Conservation (phyloP, 2,113 vertebrate species). For the Trematomus loennbergii region DNA sequence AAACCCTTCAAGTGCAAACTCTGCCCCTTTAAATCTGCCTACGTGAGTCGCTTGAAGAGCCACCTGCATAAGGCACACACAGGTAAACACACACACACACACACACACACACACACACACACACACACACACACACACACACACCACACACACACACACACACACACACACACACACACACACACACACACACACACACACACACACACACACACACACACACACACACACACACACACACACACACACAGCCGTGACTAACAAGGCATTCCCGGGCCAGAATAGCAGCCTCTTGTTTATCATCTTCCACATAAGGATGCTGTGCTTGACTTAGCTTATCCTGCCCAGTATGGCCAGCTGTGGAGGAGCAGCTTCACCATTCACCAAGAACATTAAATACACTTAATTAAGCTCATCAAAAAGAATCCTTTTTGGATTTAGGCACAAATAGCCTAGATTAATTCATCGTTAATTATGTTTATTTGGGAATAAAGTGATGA, state of each 20-base stretch:
- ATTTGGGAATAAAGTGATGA: not conserved
- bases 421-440: slow-evolving; percentile 3
- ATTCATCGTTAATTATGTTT: slow-evolving; percentile 10
- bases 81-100: slow-evolving; percentile 82
- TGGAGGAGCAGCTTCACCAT: slow-evolving; percentile 14
- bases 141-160: not conserved
- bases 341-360: slow-evolving; percentile 25
- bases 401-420: slow-evolving; percentile 27
- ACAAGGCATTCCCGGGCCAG: slow-evolving; percentile 21
- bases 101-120: not conserved
- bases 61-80: slow-evolving; percentile 96
- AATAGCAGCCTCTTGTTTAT: slow-evolving; percentile 39
- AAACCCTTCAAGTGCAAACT: slow-evolving; percentile 99
- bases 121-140: not conserved
- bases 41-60: slow-evolving; percentile 96
- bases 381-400: slow-evolving; percentile 10
- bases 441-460: not conserved
- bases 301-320: slow-evolving; percentile 30
- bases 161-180: slow-evolving; percentile 83
- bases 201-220: slow-evolving; percentile 83
- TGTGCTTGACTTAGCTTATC: slow-evolving; percentile 36
- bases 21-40: slow-evolving; percentile 98
- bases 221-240: slow-evolving; percentile 5
- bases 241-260: slow-evolving; percentile 22
- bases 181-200: slow-evolving; percentile 3